Percentiles rank a stretch among this genome's conserved stretches.
These are phyloP conservation scores for Phalacrocorax brasilianus DNA, from an alignment of 2,113 vertebrate genomes.

Conservation along the genomic window DNA sequence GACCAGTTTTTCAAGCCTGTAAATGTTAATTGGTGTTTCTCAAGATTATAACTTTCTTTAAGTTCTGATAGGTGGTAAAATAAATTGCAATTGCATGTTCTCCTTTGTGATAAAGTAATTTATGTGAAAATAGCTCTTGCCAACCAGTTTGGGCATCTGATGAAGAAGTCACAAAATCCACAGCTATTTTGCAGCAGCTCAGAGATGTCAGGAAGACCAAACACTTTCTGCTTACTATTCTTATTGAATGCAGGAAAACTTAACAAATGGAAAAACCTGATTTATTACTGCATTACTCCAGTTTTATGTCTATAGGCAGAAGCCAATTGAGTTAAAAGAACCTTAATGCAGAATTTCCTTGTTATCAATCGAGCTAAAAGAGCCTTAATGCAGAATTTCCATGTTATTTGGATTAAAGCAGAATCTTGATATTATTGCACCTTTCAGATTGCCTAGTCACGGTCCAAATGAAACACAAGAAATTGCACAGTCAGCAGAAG, in stretches of 20 bases:
- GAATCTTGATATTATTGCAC: background rate
- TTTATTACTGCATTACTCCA: background rate
- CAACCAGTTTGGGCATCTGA: background rate
- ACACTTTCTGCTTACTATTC: background rate
- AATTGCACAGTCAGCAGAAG: background rate
- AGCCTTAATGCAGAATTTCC: background rate
- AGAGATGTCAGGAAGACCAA: background rate
- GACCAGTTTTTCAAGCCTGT: background rate
- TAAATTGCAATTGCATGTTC: background rate
- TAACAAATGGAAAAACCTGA: background rate
- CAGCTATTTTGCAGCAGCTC: background rate
- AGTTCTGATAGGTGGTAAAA: background rate
- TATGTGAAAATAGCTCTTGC: background rate
- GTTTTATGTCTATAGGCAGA: background rate
- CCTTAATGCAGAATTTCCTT: background rate
- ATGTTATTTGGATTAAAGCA: background rate
- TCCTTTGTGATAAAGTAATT: background rate
- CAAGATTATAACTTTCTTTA: background rate
- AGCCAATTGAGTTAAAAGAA: background rate
- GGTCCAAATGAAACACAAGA: background rate
- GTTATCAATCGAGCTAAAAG: background rate
- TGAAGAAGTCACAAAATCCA: background rate
- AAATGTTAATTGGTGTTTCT: background rate
- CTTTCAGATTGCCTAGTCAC: background rate
- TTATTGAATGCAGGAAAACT: background rate